A percentile compares a stretch with the other conserved stretches of the same genome.
These are phyloP conservation scores for Harpagifer antarcticus DNA, from an alignment of 2,797 vertebrate species.

Conservation along the genomic window DNA sequence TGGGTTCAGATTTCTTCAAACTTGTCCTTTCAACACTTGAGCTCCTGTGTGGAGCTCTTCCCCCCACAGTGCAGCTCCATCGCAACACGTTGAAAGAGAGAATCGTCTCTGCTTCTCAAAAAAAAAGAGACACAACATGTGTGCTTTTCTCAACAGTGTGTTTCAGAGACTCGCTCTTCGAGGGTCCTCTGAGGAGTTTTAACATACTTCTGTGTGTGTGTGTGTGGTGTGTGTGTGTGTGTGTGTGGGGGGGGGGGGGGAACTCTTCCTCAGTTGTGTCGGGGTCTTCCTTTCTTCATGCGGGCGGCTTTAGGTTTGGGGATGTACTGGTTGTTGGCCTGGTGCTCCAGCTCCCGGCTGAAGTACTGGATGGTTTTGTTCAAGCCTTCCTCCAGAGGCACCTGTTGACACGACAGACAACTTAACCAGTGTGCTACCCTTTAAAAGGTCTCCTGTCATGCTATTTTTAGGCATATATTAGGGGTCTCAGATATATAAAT, in stretches of 20 bases:
- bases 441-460: too few relatives aligned
- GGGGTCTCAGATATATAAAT: too few relatives aligned
- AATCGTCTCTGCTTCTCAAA: constrained; percentile 25
- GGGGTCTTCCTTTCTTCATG: constrained; percentile 95
- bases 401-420: constrained; percentile 81
- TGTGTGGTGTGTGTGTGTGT: constrained; percentile 1
- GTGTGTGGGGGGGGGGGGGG: not conserved
- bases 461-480: too few relatives aligned
- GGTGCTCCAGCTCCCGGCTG: constrained; percentile 96
- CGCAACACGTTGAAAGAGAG: constrained; percentile 14
- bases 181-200: constrained; percentile 35
- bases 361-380: constrained; percentile 99
- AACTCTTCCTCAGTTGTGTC: constrained; percentile 87
- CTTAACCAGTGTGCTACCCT: not conserved
- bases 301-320: constrained; percentile 98
- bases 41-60: constrained; percentile 69
- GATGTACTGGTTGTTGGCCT: constrained; percentile 99
- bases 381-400: constrained; percentile 96
- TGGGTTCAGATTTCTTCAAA: constrained; percentile 78
- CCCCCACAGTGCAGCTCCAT: constrained; percentile 29
- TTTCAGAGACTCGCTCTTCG: constrained; percentile 69
- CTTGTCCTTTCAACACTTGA: constrained; percentile 83
- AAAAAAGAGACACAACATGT: constrained; percentile 27
- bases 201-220: constrained; percentile 21
- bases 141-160: constrained; percentile 63